Evolutionary conservation across 2,797 vertebrate genomes (phyloP).

Genomic region (Sebastes wilsoni): DNA sequence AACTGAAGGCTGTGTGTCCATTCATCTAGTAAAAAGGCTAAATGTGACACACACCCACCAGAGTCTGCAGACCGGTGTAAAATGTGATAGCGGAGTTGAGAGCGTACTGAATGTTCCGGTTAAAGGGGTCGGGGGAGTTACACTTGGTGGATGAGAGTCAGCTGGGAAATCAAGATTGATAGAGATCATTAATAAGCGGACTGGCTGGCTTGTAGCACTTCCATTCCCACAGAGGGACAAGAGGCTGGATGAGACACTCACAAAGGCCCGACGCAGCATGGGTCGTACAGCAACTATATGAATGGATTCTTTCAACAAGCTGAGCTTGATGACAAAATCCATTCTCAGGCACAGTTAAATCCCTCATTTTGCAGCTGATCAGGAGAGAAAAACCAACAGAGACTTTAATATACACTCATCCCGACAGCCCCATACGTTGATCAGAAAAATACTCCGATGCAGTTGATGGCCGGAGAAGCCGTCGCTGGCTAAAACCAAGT

Average conservation of each 20-base stretch:
- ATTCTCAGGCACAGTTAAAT: constrained; percentile 47
- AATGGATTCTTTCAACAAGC: constrained; percentile 60
- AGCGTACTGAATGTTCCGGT: constrained; percentile 36
- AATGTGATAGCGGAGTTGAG: constrained; percentile 20
- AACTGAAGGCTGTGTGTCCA: constrained; percentile 13
- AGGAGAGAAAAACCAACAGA: constrained; percentile 34
- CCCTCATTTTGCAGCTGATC: constrained; percentile 41
- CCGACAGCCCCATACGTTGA: neutral
- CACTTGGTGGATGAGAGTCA: constrained; percentile 47
- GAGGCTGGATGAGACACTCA: constrained; percentile 13
- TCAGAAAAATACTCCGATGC: constrained; percentile 20
- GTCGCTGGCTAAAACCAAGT: neutral
- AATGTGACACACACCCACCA: constrained; percentile 13
- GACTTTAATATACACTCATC: constrained; percentile 29
- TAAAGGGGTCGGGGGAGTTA: constrained; percentile 8
- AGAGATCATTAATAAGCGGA: constrained; percentile 76
- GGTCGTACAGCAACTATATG: constrained; percentile 54
- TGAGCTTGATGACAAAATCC: constrained; percentile 51
- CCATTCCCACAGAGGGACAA: constrained; percentile 48
- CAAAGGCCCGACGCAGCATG: constrained; percentile 30
- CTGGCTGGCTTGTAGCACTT: constrained; percentile 55
- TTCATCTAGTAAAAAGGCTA: constrained; percentile 31
- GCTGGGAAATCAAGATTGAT: constrained; percentile 75
- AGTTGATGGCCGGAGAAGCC: neutral
- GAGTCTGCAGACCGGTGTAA: constrained; percentile 19